Base-by-base conservation (phyloP, 2,797 vertebrate genomes). In the Tragopan temminckii region DNA sequence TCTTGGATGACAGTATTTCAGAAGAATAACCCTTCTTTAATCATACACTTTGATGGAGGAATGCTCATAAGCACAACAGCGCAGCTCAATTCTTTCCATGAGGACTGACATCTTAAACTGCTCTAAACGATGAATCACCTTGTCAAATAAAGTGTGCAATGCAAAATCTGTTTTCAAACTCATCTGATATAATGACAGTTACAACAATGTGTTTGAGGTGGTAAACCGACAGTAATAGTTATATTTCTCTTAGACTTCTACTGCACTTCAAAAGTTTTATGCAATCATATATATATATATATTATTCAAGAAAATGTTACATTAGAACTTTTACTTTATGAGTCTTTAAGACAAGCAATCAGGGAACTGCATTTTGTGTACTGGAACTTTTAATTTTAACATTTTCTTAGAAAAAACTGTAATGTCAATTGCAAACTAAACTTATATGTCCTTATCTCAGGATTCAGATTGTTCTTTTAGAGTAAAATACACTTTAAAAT, bases 81-180 rank as follows among this genome's bases (percentile, higher is more conserved):
- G 79, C 91, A 95, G 89, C 94, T 97, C 94, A 95, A 64, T 97
- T 97, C 95, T 91, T 97, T 97, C 93, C 94, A 95, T 9, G 4
- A 96, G 92, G 88, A 95, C 94, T 97, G 97, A 98, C 96, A 97
- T 96, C 96, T 97, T 97, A 97, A 98, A 97, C 95, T 94, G 94
- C 85, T 96, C 90, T 93, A 95, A 94, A 95, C 96, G 96, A 97
- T 97, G 95, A 97, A 97, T 98, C 97, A 97, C 96, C 96, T 97
- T 97, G 97, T 98, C 97, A 98, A 96, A 97, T 97, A 97, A 97
- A 97, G 96, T 96, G 95, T 24, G 6, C 96, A 97, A 97, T 97
- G 92, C 94, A 97, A 98, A 98, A 97, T 95, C 95, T 97, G 96
- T 97, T 98, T 97, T 97, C 96, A 96, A 97, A 97, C 94, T 97